phyloP scores from a whole-genome alignment of 2,888 invertebrate genomes.

The Epirrhoe tristata region DNA sequence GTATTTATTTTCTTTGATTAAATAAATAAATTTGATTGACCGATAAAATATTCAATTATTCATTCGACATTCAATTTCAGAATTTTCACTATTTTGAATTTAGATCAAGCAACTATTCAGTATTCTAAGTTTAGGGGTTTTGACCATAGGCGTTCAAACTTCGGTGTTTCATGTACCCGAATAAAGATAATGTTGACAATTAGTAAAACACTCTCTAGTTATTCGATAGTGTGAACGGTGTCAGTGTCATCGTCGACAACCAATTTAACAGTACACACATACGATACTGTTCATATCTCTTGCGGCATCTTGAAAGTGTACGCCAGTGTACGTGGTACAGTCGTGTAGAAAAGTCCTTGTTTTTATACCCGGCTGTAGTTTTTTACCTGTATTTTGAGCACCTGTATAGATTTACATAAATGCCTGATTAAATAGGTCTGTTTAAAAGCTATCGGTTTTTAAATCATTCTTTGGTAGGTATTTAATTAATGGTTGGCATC shows the following conservation, averaged over 20 bases:
- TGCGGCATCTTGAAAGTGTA: constrained; percentile 73
- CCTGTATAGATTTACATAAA: constrained; percentile 12
- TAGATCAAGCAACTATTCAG: no score
- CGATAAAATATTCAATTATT: no score
- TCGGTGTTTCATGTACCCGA: no score
- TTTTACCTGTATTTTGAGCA: constrained; percentile 3
- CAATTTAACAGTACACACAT: constrained; percentile 45
- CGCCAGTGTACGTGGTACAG: constrained; percentile 61
- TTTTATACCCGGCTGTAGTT: background rate
- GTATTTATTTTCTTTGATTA: no score
- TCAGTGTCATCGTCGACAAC: constrained; percentile 28
- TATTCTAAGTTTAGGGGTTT: no score
- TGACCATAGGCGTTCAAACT: no score
- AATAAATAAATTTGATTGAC: no score
- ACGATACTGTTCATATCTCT: constrained; percentile 44
- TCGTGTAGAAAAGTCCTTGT: constrained; percentile 29
- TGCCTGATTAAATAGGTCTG: constrained; percentile 1
- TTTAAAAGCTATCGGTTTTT: constrained; percentile 3
- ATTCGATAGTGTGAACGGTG: constrained; percentile 3
- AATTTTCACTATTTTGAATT: no score
- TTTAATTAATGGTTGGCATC: background rate
- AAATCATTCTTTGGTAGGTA: background rate
- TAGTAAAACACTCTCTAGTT: background rate
- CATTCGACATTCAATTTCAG: no score
- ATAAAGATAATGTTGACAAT: background rate